Base-by-base conservation (phyloP, 2,797 vertebrate genomes). In the Spheniscus humboldti region DNA sequence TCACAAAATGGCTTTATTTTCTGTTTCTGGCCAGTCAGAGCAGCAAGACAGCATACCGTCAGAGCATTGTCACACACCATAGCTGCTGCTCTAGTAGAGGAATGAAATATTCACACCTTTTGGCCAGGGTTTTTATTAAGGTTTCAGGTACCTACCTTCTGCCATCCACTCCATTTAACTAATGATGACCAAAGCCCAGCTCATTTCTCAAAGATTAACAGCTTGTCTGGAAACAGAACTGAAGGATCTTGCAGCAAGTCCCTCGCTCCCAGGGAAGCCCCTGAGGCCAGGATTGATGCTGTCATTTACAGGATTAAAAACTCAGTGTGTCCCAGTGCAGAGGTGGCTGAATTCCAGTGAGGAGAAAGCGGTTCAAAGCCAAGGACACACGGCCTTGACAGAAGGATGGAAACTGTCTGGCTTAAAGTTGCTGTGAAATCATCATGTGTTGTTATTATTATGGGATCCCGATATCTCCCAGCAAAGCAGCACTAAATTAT, bases 161-260 rank as follows among this genome's bases (percentile, higher is more conserved):
- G 93, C 95, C 86, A 89, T 91, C 76, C 66, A 20, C 66, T 88
- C 71, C 88, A 88, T 88, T 95, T 91, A 92, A 90, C 89, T 89
- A 94, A 93, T 66, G 86, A 90, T 55, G 64, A 57, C 77, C 68
- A 50, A 89, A 85, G 45, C 77, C 59, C 47, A 72, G 72, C 37
- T 63, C 59, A 11, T 57, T 90, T 88, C 56, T 88, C 62, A 17
- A 53, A 79, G 62, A 93, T 82, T 59, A 87, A 75, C 64, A 88
- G 33, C 88, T 86, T 85, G 62, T 45, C 93, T 87, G 81, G 53
- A 91, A 86, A 39, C 35, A 83, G 57, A 96, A 24, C 37, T 33
- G 78, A 78, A 73, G 30, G 69, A 63, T 67, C 57, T 57, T 90
- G 88, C 74, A 91, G 86, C 55, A 39, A 23, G 27, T 86, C 71